A percentile compares a stretch with the other conserved stretches of the same genome.
These are phyloP conservation scores for Cryptocheilus praepositus DNA, from an alignment of 2,888 invertebrate genomes.

Conservation along the genomic window DNA sequence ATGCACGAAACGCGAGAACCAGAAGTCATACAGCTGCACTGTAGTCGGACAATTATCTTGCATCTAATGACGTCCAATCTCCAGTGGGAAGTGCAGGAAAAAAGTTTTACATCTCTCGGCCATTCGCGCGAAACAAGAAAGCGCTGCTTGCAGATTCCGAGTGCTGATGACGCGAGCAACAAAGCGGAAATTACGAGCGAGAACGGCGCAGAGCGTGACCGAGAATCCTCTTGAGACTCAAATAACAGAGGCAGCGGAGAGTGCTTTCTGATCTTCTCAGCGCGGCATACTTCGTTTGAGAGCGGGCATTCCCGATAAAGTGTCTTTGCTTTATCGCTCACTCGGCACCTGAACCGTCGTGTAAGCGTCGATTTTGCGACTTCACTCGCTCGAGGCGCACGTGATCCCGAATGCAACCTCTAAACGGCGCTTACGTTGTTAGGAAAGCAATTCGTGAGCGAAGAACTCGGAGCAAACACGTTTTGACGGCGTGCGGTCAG, in stretches of 20 bases:
- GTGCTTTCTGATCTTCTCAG: slow-evolving; percentile 1
- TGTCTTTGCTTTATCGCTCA: slow-evolving; percentile 1
- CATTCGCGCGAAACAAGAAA: slow-evolving; percentile 2
- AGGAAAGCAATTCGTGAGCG: no score
- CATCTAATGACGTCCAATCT: no score
- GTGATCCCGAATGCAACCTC: no score
- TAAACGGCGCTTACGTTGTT: no score
- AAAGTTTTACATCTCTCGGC: not conserved
- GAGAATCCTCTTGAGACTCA: slow-evolving; percentile 19
- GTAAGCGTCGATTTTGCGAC: not conserved
- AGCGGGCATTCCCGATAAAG: slow-evolving; percentile 7
- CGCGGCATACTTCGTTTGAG: not conserved
- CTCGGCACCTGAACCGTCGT: not conserved
- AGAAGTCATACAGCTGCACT: no score
- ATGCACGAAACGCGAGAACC: no score
- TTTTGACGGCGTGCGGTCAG: no score
- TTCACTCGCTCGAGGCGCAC: no score
- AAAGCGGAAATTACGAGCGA: slow-evolving; percentile 32
- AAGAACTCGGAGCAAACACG: no score
- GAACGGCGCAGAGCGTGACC: not conserved
- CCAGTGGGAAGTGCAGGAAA: no score
- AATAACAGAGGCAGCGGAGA: not conserved
- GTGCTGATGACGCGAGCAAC: slow-evolving; percentile 18
- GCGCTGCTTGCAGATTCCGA: slow-evolving; percentile 19
- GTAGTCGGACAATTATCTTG: no score